Conservation (phyloP, 2,113 vertebrate species). For the Pachypanchax playfairii region DNA sequence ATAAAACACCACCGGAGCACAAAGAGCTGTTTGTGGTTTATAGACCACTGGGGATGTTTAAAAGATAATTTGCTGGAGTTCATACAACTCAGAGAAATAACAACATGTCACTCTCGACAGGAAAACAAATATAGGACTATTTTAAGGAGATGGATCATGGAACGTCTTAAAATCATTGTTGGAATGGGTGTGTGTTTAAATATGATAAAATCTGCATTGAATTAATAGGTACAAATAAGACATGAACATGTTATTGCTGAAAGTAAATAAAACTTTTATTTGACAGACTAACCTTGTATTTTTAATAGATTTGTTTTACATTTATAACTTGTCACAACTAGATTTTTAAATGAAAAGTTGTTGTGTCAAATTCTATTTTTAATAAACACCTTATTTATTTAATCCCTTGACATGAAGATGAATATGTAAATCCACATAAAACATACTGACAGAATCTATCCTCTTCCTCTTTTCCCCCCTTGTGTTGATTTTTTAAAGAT, state of each 20-base stretch:
- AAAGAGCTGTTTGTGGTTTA: slow-evolving; percentile 71
- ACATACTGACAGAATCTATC: slow-evolving; percentile 35
- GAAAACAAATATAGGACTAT: slow-evolving; percentile 59
- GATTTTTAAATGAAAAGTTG: slow-evolving; percentile 5
- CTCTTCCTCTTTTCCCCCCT: slow-evolving; percentile 28
- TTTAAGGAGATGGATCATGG: slow-evolving; percentile 46
- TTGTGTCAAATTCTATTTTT: slow-evolving; percentile 15
- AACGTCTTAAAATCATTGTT: slow-evolving; percentile 55
- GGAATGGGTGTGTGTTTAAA: slow-evolving; percentile 60
- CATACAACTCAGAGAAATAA: slow-evolving; percentile 73
- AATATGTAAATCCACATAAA: slow-evolving; percentile 45
- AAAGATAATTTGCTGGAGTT: slow-evolving; percentile 74
- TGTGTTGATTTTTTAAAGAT: slow-evolving; percentile 31
- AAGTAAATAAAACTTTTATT: slow-evolving; percentile 54
- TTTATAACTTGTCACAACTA: slow-evolving; percentile 31
- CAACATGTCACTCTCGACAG: slow-evolving; percentile 66
- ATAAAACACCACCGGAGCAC: slow-evolving; percentile 54
- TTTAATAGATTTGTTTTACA: slow-evolving; percentile 37
- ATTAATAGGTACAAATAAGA: slow-evolving; percentile 57
- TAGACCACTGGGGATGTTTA: slow-evolving; percentile 68
- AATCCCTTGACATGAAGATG: slow-evolving; percentile 20
- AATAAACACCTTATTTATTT: slow-evolving; percentile 5
- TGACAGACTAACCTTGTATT: slow-evolving; percentile 41
- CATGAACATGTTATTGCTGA: slow-evolving; percentile 45
- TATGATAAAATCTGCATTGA: slow-evolving; percentile 61